These are phyloP conservation scores for Nannobrachium achirus DNA, from an alignment of 2,113 vertebrate species.

Conservation along the genomic window DNA sequence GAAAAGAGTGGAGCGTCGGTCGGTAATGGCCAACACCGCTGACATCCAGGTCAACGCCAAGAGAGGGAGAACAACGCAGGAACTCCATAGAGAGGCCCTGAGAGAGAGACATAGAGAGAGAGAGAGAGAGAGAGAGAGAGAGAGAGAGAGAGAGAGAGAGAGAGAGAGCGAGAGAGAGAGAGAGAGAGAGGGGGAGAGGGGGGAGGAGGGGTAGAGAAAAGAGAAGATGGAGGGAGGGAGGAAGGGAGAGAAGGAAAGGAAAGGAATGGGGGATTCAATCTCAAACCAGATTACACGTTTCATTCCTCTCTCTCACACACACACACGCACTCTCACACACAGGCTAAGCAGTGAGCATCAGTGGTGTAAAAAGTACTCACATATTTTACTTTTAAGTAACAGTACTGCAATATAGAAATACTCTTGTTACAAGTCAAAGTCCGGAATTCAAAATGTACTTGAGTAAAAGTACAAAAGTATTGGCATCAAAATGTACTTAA, in stretches of 20 bases:
- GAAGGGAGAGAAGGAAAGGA: constrained; percentile 5
- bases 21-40: constrained; percentile 97
- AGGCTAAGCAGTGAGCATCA: constrained; percentile 24
- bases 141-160: constrained; percentile 18
- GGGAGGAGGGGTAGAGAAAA: constrained; percentile 14
- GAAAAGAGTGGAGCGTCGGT: constrained; percentile 94
- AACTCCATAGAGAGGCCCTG: constrained; percentile 78
- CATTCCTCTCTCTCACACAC: constrained; percentile 25
- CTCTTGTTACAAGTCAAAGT: no score
- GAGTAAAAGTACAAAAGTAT: no score
- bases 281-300: constrained; percentile 37
- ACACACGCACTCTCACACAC: constrained; percentile 22
- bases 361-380: no score
- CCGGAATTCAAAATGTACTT: no score
- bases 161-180: neutral
- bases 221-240: neutral
- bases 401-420: no score
- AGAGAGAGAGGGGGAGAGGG: neutral
- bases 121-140: constrained; percentile 7
- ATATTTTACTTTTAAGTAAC: no score
- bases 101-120: constrained; percentile 29
- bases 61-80: constrained; percentile 86
- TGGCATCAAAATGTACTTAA: no score
- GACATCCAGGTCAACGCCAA: constrained; percentile 99
- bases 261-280: constrained; percentile 44